Evolutionary conservation across 2,888 invertebrate genomes (phyloP).

Genomic region (Dryadula phaetusa): DNA sequence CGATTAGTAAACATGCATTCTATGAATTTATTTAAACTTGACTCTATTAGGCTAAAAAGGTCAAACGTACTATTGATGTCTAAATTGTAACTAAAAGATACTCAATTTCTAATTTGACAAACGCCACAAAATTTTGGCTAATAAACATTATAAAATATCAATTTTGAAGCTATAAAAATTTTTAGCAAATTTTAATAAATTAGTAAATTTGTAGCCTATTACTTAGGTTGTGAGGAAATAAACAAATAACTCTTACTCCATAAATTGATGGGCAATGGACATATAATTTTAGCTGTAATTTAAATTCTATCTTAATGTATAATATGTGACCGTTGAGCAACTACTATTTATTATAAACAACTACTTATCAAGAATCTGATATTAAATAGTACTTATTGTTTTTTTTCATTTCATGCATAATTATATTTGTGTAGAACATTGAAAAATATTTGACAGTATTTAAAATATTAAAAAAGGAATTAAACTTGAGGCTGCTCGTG

Average conservation of each 20-base stretch:
- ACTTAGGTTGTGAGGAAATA: neutral
- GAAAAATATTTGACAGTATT: neutral
- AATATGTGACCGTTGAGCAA: neutral
- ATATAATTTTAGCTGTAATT: conserved; percentile 7
- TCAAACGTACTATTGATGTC: too few relatives aligned
- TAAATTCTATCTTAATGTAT: neutral
- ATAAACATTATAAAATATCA: too few relatives aligned
- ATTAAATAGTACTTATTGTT: neutral
- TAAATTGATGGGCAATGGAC: conserved; percentile 1
- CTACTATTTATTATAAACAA: neutral
- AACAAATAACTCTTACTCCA: neutral
- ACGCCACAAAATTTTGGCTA: too few relatives aligned
- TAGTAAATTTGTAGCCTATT: neutral
- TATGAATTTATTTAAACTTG: too few relatives aligned
- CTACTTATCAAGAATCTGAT: neutral
- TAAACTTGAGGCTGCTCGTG: too few relatives aligned
- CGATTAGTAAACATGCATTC: too few relatives aligned
- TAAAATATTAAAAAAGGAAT: neutral
- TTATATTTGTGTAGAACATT: too few relatives aligned
- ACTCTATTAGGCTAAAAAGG: too few relatives aligned
- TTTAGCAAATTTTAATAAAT: neutral
- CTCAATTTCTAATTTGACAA: too few relatives aligned
- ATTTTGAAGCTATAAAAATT: too few relatives aligned
- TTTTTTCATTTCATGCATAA: neutral
- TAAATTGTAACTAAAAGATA: too few relatives aligned